Evolutionary conservation across 1,140 invertebrate species (phyloP), one percentile per base, ranked within the genome.

Genomic region (Lordiphosa clarofinis): DNA sequence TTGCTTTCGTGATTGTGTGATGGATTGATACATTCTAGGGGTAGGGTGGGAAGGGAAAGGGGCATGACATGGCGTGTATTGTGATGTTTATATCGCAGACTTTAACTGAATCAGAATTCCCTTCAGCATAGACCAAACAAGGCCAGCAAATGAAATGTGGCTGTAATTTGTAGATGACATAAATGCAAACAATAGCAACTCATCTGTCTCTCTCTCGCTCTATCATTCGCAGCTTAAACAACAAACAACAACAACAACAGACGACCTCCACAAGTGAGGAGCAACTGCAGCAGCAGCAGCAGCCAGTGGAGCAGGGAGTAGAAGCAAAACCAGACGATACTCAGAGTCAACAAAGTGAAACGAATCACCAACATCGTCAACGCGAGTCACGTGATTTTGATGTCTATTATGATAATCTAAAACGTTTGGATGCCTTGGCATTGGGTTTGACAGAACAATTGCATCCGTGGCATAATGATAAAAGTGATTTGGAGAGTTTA

Each of bases 401-500:
- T 33, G 81, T 88, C 49, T 89, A 89, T 55, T 89, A 88, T 52
- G 76, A 87, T 55, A 89, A 89, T 87, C 56, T 89, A 36, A 89
- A 89, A 67, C 87, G 88, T 43, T 72, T 89, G 69, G 87, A 89
- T 63, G 75, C 82, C 39, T 46, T 86, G 50, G 73, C 86, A 44
- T 52, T 89, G 66, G 66, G 72, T 6, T 56, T 84, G 6, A 61
- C 62, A 12, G 86, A 87, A 61, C 84, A 87, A 58, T 28, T 88
- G 71, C 86, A 88, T 66, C 86, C 84, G 35, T 89, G 88, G 88
- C 84, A 87, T 42, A 89, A 87, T 71, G 88, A 89, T 57, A 89
- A 88, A 56, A 92, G 91, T 68, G 92, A 92, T 79, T 92, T 92
- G 53, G 92, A 92, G 76, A 92, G 91, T 72, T 89, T 92, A 47